phyloP scores from a whole-genome alignment of 2,113 vertebrate species.

The Oceanodroma tethys region DNA sequence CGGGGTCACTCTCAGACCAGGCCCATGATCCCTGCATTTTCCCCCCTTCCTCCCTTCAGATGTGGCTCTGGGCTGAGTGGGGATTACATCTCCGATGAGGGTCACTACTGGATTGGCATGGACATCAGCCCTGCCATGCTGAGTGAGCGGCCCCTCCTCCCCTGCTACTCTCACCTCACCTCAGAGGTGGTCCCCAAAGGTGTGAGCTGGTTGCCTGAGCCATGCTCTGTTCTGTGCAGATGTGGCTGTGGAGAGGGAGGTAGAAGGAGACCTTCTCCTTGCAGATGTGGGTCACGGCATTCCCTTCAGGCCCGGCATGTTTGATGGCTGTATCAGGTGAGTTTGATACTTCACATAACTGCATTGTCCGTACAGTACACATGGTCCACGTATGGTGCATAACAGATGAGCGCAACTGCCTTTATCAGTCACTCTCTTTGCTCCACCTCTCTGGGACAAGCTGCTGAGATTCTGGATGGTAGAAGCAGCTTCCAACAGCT shows the following conservation, averaged over 20 bases:
- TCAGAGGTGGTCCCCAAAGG: too few species aligned
- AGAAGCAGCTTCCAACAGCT: background rate
- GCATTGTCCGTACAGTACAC: fast-evolving
- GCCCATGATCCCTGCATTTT: fast-evolving
- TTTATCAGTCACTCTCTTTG: background rate
- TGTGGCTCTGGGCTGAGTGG: slow-evolving; percentile 96
- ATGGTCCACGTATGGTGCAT: fast-evolving
- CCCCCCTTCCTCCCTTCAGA: slow-evolving; percentile 51
- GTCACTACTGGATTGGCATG: slow-evolving; percentile 92
- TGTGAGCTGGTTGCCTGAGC: background rate
- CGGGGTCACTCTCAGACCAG: background rate
- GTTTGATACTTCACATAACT: background rate
- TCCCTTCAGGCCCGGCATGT: slow-evolving; percentile 88
- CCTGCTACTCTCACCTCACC: too few species aligned
- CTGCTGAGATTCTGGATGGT: background rate
- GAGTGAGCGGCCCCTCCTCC: slow-evolving; percentile 70
- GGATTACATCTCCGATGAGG: slow-evolving; percentile 86
- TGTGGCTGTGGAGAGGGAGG: slow-evolving; percentile 88
- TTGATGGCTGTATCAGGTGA: slow-evolving; percentile 95
- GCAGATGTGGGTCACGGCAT: slow-evolving; percentile 91
- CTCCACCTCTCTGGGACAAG: background rate
- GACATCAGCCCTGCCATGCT: slow-evolving; percentile 96
- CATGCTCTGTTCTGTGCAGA: slow-evolving; percentile 67
- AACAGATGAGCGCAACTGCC: background rate
- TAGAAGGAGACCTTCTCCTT: slow-evolving; percentile 88